These are phyloP conservation scores for Sciurus vulgaris DNA, from an alignment of 2,797 vertebrate genomes.

Conservation along the genomic window DNA sequence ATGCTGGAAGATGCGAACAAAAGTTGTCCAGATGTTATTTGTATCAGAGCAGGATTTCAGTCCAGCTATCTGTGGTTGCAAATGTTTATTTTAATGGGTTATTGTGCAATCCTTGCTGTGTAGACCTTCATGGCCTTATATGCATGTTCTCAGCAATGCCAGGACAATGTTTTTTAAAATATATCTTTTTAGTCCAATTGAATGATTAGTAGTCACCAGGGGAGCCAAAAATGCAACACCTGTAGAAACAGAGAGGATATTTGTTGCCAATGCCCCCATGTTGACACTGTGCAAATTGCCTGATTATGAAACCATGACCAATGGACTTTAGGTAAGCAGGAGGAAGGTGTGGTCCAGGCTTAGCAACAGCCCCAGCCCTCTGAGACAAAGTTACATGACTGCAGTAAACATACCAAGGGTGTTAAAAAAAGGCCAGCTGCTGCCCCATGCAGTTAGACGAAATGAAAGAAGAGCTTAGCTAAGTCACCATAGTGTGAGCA, in stretches of 20 bases:
- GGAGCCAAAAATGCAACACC: constrained; percentile 87
- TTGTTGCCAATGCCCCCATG: constrained; percentile 69
- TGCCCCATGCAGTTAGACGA: constrained; percentile 69
- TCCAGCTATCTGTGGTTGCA: constrained; percentile 92
- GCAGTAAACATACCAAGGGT: constrained; percentile 84
- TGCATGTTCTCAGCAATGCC: constrained; percentile 87
- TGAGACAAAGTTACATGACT: constrained; percentile 80
- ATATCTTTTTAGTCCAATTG: constrained; percentile 83
- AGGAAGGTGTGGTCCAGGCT: constrained; percentile 77
- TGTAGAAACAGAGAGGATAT: constrained; percentile 84
- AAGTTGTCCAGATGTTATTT: constrained; percentile 94
- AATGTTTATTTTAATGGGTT: constrained; percentile 93
- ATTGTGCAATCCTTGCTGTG: constrained; percentile 90
- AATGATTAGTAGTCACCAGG: constrained; percentile 85
- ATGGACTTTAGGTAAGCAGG: constrained; percentile 78
- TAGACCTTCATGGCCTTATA: constrained; percentile 89
- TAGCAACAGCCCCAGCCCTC: constrained; percentile 81
- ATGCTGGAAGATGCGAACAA: constrained; percentile 93
- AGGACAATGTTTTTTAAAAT: constrained; percentile 88
- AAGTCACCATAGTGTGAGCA: constrained; percentile 68
- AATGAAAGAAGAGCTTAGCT: constrained; percentile 83
- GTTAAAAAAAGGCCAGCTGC: constrained; percentile 82
- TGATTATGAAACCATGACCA: constrained; percentile 77
- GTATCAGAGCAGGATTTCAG: constrained; percentile 91
- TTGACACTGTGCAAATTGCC: constrained; percentile 72